Evolutionary conservation across 1,140 invertebrate genomes (phyloP).

Genomic region (Whitmania pigra): DNA sequence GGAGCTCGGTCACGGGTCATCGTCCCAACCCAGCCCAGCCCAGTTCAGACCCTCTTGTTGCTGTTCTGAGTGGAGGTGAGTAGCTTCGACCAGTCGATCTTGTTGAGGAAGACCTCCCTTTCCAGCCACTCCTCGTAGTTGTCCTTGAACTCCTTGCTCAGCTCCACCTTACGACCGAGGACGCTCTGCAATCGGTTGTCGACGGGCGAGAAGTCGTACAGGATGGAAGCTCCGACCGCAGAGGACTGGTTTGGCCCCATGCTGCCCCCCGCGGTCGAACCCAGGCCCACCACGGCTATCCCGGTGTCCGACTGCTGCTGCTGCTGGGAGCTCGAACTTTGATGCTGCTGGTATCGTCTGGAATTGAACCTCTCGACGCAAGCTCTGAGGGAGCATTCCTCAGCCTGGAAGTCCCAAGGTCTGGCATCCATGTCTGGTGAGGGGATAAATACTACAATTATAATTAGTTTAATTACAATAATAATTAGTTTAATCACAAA

Average conservation of each 20-base stretch:
- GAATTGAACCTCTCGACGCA: constrained; percentile 91
- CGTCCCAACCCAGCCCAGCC: too few species aligned
- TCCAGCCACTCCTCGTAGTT: constrained; percentile 93
- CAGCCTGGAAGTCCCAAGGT: constrained; percentile 96
- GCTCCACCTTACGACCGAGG: constrained; percentile 57
- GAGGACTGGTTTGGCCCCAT: constrained; percentile 30
- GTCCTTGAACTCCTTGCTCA: constrained; percentile 87
- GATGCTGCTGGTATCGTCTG: constrained; percentile 57
- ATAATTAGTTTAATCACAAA: too few species aligned
- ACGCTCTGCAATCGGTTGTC: constrained; percentile 74
- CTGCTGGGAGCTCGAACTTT: neutral
- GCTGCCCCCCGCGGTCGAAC: neutral
- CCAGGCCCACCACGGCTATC: neutral
- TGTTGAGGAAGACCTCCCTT: constrained; percentile 80
- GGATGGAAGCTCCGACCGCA: constrained; percentile 16
- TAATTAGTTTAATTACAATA: too few species aligned
- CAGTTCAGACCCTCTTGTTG: neutral
- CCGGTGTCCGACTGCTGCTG: neutral
- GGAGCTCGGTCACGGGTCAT: too few species aligned
- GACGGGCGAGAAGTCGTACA: constrained; percentile 62
- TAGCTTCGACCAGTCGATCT: constrained; percentile 53
- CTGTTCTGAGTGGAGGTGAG: constrained; percentile 27
- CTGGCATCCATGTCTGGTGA: constrained; percentile 76
- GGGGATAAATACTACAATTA: neutral
- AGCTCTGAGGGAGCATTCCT: constrained; percentile 82